Conservation (phyloP, 2,797 vertebrate genomes). For the Coendou prehensilis region DNA sequence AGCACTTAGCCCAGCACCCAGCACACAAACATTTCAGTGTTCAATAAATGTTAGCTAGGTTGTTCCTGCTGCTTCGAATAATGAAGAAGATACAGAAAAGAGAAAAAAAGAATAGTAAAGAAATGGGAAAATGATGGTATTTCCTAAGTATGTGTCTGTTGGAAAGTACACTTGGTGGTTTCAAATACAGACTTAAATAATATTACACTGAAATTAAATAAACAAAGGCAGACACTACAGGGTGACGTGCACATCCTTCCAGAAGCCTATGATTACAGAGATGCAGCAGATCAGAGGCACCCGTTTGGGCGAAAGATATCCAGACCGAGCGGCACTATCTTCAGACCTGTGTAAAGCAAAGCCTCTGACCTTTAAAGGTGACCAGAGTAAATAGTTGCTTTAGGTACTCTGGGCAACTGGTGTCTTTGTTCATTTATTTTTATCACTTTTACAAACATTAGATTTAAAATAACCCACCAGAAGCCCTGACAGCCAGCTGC, state of each 20-base stretch:
- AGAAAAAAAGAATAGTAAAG: not conserved
- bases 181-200: not conserved
- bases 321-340: not conserved
- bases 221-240: not conserved
- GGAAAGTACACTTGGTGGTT: not conserved
- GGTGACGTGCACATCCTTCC: not conserved
- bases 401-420: not conserved
- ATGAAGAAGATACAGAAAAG: not conserved
- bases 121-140: not conserved
- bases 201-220: not conserved
- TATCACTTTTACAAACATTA: not conserved
- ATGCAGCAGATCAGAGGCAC: too few species aligned
- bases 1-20: not conserved
- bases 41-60: not conserved
- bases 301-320: rapidly evolving
- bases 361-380: not conserved
- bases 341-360: not conserved
- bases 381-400: not conserved
- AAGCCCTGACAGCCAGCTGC: not conserved
- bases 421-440: not conserved
- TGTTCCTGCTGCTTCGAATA: not conserved
- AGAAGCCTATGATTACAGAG: rapidly evolving
- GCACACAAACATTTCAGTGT: not conserved
- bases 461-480: not conserved
- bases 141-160: not conserved